These are phyloP conservation scores for Sycobia sp. DNA, from an alignment of 1,140 invertebrate genomes.

Conservation along the genomic window DNA sequence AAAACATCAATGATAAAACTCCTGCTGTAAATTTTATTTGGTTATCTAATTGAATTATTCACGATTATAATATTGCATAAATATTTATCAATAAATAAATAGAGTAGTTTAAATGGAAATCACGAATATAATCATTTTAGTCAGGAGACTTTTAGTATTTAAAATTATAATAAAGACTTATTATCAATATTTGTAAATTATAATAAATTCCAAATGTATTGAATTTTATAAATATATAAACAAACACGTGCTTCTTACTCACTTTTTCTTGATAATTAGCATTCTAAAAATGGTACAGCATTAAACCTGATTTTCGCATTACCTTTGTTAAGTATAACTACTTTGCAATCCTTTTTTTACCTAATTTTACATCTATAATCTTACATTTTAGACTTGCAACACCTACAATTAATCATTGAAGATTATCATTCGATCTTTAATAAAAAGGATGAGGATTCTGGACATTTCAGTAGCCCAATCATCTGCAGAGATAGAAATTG, in stretches of 20 bases:
- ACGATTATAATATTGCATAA: conserved; percentile 13
- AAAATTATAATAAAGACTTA: conserved; percentile 26
- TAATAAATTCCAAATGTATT: conserved; percentile 16
- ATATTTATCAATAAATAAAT: conserved; percentile 28
- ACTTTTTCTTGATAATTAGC: conserved; percentile 26
- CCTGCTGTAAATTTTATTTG: conserved; percentile 14
- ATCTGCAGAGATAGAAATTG: conserved; percentile 33
- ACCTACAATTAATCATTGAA: conserved; percentile 47
- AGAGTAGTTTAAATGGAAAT: conserved; percentile 12
- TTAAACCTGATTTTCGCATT: conserved; percentile 29
- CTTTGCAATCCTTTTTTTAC: conserved; percentile 35
- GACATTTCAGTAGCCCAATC: conserved; percentile 42
- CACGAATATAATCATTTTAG: conserved; percentile 19
- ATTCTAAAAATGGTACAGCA: conserved; percentile 29
- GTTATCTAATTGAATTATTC: conserved; percentile 14
- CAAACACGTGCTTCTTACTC: conserved; percentile 35
- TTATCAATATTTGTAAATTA: conserved; percentile 11
- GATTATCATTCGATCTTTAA: conserved; percentile 44
- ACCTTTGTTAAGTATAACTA: conserved; percentile 25
- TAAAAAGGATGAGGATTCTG: conserved; percentile 38
- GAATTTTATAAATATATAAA: conserved; percentile 28
- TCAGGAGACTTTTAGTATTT: conserved; percentile 17
- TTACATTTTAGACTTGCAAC: conserved; percentile 44
- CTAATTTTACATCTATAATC: conserved; percentile 48
- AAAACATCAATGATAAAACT: conserved; percentile 4